Evolutionary conservation across 2,113 vertebrate genomes (phyloP).

Genomic region (Formicarius rufipectus): DNA sequence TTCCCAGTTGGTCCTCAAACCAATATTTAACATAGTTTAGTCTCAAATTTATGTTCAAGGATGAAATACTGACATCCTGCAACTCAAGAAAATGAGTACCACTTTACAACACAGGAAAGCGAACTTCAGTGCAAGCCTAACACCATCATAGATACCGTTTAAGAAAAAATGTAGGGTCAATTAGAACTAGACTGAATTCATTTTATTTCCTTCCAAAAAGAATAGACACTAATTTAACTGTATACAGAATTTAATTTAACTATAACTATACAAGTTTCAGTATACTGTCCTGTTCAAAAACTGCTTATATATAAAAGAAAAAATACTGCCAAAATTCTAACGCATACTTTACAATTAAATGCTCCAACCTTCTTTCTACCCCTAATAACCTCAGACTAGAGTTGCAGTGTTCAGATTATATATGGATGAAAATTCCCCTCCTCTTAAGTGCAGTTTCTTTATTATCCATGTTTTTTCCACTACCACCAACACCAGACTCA

Average conservation of each 20-base stretch:
- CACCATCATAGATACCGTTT: background rate
- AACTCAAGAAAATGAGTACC: background rate
- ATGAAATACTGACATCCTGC: background rate
- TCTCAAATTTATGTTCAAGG: background rate
- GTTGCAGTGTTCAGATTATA: background rate
- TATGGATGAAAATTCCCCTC: background rate
- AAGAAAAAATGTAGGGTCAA: conserved; percentile 26
- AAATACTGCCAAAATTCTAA: conserved; percentile 45
- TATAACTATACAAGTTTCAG: conserved; percentile 62
- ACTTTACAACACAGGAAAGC: background rate
- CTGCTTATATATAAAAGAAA: conserved; percentile 36
- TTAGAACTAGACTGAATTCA: conserved; percentile 56
- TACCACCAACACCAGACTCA: conserved; percentile 2
- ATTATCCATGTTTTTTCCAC: background rate
- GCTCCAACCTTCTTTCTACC: background rate
- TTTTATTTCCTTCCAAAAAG: conserved; percentile 60
- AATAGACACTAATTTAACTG: conserved; percentile 58
- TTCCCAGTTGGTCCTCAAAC: background rate
- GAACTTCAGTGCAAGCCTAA: background rate
- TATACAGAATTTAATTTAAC: conserved; percentile 66
- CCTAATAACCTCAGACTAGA: background rate
- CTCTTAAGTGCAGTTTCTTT: background rate
- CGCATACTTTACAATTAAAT: conserved; percentile 35
- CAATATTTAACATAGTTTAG: background rate
- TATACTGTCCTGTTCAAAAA: conserved; percentile 53